phyloP scores from a whole-genome alignment of 1,140 invertebrate species.

The Dryas iulia region DNA sequence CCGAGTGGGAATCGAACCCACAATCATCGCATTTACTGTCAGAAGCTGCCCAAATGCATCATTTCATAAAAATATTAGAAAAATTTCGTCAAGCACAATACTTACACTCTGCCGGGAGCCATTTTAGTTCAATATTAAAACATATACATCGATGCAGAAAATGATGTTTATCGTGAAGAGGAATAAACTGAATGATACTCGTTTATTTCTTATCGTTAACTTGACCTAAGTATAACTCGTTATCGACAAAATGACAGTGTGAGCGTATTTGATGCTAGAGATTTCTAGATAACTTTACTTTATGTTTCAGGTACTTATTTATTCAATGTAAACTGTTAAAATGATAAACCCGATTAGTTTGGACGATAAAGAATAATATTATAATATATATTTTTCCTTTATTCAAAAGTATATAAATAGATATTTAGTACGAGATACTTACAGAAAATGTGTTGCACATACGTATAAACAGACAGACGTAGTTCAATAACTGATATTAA shows the following conservation, averaged over 20 bases:
- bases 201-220: background rate
- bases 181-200: background rate
- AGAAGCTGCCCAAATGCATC: too few relatives aligned
- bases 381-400: too few relatives aligned
- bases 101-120: constrained; percentile 13
- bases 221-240: background rate
- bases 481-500: background rate
- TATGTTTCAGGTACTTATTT: background rate
- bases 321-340: background rate
- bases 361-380: background rate
- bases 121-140: background rate
- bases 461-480: background rate
- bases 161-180: background rate
- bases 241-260: background rate
- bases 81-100: background rate
- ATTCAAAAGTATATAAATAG: background rate
- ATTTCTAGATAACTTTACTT: constrained; percentile 2
- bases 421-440: too few relatives aligned
- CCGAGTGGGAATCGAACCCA: too few relatives aligned
- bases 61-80: background rate
- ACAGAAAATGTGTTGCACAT: background rate
- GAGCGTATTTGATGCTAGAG: background rate
- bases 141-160: background rate
- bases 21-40: too few relatives aligned
- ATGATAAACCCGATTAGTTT: background rate